phyloP scores from a whole-genome alignment of 2,797 vertebrate genomes.

The Fistularia commersonii region DNA sequence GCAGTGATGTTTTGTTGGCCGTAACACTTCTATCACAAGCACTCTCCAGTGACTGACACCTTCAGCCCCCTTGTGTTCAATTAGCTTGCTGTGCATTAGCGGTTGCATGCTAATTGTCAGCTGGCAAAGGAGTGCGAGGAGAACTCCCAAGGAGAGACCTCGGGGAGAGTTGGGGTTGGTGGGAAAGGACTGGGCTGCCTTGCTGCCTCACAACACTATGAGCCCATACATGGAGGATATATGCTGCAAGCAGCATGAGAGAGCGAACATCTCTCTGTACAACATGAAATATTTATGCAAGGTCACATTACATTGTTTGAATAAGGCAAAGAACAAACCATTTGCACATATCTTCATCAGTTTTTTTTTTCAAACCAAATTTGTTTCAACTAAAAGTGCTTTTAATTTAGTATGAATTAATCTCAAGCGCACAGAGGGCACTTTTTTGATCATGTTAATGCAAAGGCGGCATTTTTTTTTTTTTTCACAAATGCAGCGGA shows the following conservation, averaged over 20 bases:
- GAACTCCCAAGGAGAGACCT: slow-evolving; percentile 62
- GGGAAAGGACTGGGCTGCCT: slow-evolving; percentile 4
- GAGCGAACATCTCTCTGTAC: slow-evolving; percentile 43
- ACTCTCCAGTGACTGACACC: slow-evolving; percentile 66
- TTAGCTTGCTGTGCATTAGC: slow-evolving; percentile 67
- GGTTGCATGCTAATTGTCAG: slow-evolving; percentile 69
- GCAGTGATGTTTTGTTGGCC: slow-evolving; percentile 13
- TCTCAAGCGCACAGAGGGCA: neutral
- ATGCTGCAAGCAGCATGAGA: slow-evolving; percentile 40
- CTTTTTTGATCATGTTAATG: slow-evolving; percentile 1
- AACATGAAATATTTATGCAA: slow-evolving; percentile 69
- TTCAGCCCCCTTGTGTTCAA: slow-evolving; percentile 68
- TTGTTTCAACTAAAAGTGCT: too few relatives aligned
- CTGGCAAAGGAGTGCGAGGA: slow-evolving; percentile 57
- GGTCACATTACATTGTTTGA: slow-evolving; percentile 61
- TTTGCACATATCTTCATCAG: too few relatives aligned
- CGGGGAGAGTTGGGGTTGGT: slow-evolving; percentile 35
- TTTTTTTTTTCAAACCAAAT: too few relatives aligned
- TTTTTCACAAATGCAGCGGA: too few relatives aligned
- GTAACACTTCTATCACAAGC: slow-evolving; percentile 22
- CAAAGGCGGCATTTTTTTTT: neutral
- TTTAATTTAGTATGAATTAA: too few relatives aligned
- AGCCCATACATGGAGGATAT: slow-evolving; percentile 30
- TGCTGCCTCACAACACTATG: slow-evolving; percentile 49
- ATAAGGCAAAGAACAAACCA: slow-evolving; percentile 50